A percentile compares a stretch with the other conserved stretches of the same genome.
Evolutionary conservation across 2,797 vertebrate species (phyloP).

Genomic region (Poecile montanus): DNA sequence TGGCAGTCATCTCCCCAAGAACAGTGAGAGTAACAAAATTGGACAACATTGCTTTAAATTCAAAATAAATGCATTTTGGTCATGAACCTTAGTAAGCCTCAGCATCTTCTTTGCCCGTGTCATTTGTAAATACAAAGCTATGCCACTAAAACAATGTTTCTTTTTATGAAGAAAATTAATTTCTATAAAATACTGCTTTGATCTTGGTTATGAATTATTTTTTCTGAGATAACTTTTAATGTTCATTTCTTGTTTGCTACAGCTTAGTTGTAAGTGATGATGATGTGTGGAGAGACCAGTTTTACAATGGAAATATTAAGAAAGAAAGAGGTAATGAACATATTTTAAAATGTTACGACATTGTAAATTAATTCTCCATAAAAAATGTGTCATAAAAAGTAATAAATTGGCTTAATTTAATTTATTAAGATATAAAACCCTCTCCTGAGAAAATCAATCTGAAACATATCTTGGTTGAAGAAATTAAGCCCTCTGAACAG

Average conservation of each 20-base stretch:
- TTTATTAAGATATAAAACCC: background rate
- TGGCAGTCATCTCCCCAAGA: background rate
- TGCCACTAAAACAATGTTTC: background rate
- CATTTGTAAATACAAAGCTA: background rate
- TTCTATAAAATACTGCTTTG: background rate
- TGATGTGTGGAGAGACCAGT: conserved; percentile 82
- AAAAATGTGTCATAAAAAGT: background rate
- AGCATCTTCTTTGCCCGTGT: background rate
- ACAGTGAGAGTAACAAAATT: background rate
- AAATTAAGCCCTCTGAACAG: background rate
- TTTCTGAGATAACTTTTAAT: background rate
- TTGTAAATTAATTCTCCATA: background rate
- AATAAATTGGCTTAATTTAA: background rate
- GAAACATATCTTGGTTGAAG: background rate
- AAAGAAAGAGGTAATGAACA: conserved; percentile 81
- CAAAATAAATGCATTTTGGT: background rate
- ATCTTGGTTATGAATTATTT: background rate
- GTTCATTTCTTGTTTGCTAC: conserved; percentile 26
- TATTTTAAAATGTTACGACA: background rate
- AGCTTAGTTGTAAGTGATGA: conserved; percentile 87
- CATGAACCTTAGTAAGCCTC: background rate
- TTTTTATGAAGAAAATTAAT: background rate
- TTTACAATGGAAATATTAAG: conserved; percentile 82
- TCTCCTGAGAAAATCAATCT: background rate
- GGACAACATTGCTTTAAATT: background rate